Conservation (phyloP, 2,888 invertebrate species). For the Leucophora obtusa region DNA sequence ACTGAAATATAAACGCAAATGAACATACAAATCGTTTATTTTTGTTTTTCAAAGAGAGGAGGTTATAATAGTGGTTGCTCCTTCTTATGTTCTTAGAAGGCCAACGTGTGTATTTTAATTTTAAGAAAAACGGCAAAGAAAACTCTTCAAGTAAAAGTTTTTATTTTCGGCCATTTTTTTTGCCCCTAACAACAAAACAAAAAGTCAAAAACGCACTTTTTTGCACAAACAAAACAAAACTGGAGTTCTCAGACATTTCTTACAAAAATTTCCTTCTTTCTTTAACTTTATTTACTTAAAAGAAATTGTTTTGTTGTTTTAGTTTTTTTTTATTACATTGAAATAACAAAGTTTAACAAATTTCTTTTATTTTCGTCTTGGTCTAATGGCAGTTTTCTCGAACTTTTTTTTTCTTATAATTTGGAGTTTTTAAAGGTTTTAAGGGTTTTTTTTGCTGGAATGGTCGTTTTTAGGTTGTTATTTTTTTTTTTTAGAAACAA, state of each 20-base stretch:
- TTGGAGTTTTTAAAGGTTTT: constrained; percentile 47
- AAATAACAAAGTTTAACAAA: constrained; percentile 57
- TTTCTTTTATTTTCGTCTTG: constrained; percentile 14
- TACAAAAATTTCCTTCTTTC: constrained; percentile 15
- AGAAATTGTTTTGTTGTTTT: constrained; percentile 55
- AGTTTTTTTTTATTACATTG: constrained; percentile 33
- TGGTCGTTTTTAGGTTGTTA: constrained; percentile 24
- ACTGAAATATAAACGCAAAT: constrained; percentile 41
- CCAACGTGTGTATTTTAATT: constrained; percentile 23
- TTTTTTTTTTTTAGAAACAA: constrained; percentile 14
- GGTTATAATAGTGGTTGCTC: constrained; percentile 22
- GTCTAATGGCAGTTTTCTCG: constrained; percentile 48
- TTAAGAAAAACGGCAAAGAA: constrained; percentile 20
- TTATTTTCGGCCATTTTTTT: constrained; percentile 44
- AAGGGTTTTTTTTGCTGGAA: constrained; percentile 39
- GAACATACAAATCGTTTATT: constrained; percentile 22
- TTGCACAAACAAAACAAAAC: constrained; percentile 25
- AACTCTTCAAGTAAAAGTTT: constrained; percentile 53
- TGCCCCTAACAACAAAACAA: constrained; percentile 17
- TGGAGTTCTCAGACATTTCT: constrained; percentile 52
- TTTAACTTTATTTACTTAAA: constrained; percentile 42
- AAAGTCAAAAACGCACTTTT: constrained; percentile 50
- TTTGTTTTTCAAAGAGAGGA: background rate
- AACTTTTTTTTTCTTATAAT: constrained; percentile 20
- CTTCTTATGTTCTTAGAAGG: constrained; percentile 17